Evolutionary conservation across 2,888 invertebrate species (phyloP).

Genomic region (Sinhomidia bicolor): DNA sequence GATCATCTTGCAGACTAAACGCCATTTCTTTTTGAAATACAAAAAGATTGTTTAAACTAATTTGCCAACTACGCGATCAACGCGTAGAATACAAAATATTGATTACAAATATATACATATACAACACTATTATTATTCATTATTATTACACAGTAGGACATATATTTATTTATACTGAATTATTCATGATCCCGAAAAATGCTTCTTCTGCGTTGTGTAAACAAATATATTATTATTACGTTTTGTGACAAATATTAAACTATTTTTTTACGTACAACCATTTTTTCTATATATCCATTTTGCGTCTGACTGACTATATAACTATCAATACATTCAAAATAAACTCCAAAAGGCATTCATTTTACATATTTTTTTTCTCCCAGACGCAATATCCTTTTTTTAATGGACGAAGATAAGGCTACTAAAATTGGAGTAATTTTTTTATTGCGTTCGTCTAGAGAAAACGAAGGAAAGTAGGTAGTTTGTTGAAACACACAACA

Average conservation of each 20-base stretch:
- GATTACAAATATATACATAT: neutral
- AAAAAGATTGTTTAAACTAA: neutral
- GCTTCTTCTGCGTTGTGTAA: neutral
- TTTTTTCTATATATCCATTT: neutral
- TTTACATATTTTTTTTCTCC: too few species aligned
- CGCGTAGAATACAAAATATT: neutral
- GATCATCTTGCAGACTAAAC: too few species aligned
- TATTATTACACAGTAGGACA: too few species aligned
- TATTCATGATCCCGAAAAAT: slow-evolving; percentile 1
- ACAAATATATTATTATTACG: neutral
- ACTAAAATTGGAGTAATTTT: neutral
- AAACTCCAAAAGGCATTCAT: slow-evolving; percentile 65
- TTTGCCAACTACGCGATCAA: neutral
- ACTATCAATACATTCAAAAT: slow-evolving; percentile 28
- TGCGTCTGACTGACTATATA: too few species aligned
- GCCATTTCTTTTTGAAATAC: neutral
- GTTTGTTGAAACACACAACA: too few species aligned
- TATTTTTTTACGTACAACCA: neutral
- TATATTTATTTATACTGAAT: neutral
- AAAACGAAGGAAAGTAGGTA: too few species aligned
- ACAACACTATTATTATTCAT: too few species aligned
- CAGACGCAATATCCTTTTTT: slow-evolving; percentile 37
- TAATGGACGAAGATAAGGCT: slow-evolving; percentile 63
- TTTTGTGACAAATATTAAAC: neutral
- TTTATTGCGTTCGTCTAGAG: slow-evolving; percentile 4